Evolutionary conservation across 2,888 invertebrate species (phyloP).

Genomic region (Aporophyla lueneburgensis): DNA sequence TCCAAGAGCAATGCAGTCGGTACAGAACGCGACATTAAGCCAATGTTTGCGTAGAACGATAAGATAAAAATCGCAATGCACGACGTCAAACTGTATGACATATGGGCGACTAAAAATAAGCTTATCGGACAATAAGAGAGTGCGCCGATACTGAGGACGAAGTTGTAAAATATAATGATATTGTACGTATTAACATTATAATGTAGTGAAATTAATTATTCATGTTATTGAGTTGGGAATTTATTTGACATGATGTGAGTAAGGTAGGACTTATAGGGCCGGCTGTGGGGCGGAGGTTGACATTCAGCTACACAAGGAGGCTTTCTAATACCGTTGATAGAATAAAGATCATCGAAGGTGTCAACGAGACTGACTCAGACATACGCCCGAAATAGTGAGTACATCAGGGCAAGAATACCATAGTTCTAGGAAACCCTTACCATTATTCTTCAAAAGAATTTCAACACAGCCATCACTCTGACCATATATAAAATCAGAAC

Average conservation of each 20-base stretch:
- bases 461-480: slow-evolving; percentile 16
- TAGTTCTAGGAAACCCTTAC: slow-evolving; percentile 6
- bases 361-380: too few relatives aligned
- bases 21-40: slow-evolving; percentile 56
- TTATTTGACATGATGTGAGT: slow-evolving; percentile 7
- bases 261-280: not conserved
- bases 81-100: slow-evolving; percentile 61
- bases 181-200: slow-evolving; percentile 17
- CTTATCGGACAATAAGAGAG: slow-evolving; percentile 62
- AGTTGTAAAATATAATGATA: slow-evolving; percentile 53
- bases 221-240: slow-evolving; percentile 3
- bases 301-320: not conserved
- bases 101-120: slow-evolving; percentile 68
- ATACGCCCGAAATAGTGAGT: not conserved
- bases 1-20: slow-evolving; percentile 54
- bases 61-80: slow-evolving; percentile 76
- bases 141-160: slow-evolving; percentile 41
- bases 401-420: not conserved
- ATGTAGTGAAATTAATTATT: slow-evolving; percentile 28
- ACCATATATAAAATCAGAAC: slow-evolving; percentile 48
- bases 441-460: slow-evolving; percentile 29
- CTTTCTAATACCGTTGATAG: not conserved
- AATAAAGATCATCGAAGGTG: not conserved
- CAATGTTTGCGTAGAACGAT: slow-evolving; percentile 67
- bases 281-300: not conserved